These are phyloP conservation scores for Lochmaea capreae DNA, from an alignment of 2,888 invertebrate species.

Conservation along the genomic window DNA sequence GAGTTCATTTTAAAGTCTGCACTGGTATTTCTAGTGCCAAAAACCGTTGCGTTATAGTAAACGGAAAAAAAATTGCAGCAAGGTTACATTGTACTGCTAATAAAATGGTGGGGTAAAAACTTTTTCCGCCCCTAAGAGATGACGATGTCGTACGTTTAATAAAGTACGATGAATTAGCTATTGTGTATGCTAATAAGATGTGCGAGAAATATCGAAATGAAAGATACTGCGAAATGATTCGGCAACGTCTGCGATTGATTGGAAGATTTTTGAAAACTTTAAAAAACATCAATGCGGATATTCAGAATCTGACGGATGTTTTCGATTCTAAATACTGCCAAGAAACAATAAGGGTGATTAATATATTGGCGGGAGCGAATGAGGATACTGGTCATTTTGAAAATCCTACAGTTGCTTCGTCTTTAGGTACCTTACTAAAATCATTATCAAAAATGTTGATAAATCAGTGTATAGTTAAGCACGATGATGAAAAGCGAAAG, in stretches of 20 bases:
- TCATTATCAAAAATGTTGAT: slow-evolving; percentile 36
- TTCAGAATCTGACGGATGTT: slow-evolving; percentile 44
- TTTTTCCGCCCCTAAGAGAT: slow-evolving; percentile 33
- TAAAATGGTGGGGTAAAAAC: slow-evolving; percentile 20
- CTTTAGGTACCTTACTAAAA: slow-evolving; percentile 43
- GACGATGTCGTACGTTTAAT: slow-evolving; percentile 29
- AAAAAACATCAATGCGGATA: slow-evolving; percentile 28
- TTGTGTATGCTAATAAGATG: no score
- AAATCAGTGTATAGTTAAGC: slow-evolving; percentile 24
- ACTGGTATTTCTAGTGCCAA: slow-evolving; percentile 9
- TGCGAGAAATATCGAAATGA: slow-evolving; percentile 38
- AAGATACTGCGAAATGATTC: slow-evolving; percentile 46
- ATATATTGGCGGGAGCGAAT: slow-evolving; percentile 42
- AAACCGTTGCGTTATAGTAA: slow-evolving; percentile 15
- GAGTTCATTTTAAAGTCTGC: slow-evolving; percentile 30
- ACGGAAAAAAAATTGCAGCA: slow-evolving; percentile 26
- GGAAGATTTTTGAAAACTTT: slow-evolving; percentile 41
- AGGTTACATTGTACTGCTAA: slow-evolving; percentile 27
- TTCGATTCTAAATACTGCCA: slow-evolving; percentile 44
- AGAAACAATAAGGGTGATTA: slow-evolving; percentile 37
- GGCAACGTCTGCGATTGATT: slow-evolving; percentile 44
- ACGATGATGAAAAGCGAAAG: slow-evolving; percentile 24
- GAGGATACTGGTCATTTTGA: slow-evolving; percentile 30
- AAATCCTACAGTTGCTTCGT: slow-evolving; percentile 43
- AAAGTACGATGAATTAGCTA: slow-evolving; percentile 26